Percentiles rank a stretch among this genome's conserved stretches.
Conservation (phyloP, 2,888 invertebrate genomes). For the Harmothoe impar region DNA sequence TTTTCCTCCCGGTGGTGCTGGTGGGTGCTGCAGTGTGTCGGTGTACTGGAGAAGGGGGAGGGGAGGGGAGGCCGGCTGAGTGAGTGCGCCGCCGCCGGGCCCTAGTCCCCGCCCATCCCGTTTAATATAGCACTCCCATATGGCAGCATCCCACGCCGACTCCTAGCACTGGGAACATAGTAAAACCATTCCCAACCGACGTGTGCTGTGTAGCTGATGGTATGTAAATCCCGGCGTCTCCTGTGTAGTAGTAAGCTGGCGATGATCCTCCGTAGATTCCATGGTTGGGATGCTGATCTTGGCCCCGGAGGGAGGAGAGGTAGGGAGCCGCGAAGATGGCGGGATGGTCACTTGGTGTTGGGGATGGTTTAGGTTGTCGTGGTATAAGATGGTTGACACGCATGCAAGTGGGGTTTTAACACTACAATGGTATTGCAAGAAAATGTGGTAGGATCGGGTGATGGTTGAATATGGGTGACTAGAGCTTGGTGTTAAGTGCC, state of each 20-base stretch:
- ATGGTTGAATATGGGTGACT: slow-evolving; percentile 62
- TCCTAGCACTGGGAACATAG: neutral
- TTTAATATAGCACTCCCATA: slow-evolving; percentile 14
- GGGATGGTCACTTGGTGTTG: slow-evolving; percentile 23
- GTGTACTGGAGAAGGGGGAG: neutral
- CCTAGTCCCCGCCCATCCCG: neutral
- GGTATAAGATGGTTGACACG: slow-evolving; percentile 55
- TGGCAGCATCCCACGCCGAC: neutral
- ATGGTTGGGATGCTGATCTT: slow-evolving; percentile 14
- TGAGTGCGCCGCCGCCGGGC: neutral
- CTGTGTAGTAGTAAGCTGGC: neutral
- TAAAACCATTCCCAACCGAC: neutral
- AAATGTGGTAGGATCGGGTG: slow-evolving; percentile 61
- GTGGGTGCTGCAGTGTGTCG: neutral
- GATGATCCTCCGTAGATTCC: neutral
- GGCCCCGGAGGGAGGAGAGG: neutral
- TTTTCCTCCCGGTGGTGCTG: neutral
- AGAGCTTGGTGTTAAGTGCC: slow-evolving; percentile 61
- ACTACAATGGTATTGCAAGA: slow-evolving; percentile 61
- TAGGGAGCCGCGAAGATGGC: slow-evolving; percentile 46
- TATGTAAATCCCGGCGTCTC: slow-evolving; percentile 32
- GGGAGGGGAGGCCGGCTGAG: slow-evolving; percentile 36
- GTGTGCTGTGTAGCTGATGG: neutral
- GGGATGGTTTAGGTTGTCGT: slow-evolving; percentile 45
- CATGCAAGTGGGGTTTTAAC: slow-evolving; percentile 61